Evolutionary conservation across 37 sponge, comb jelly and placozoan genomes (phyloP), one percentile per base, ranked within the genome.

Genomic region (Oopsacas minuta): DNA sequence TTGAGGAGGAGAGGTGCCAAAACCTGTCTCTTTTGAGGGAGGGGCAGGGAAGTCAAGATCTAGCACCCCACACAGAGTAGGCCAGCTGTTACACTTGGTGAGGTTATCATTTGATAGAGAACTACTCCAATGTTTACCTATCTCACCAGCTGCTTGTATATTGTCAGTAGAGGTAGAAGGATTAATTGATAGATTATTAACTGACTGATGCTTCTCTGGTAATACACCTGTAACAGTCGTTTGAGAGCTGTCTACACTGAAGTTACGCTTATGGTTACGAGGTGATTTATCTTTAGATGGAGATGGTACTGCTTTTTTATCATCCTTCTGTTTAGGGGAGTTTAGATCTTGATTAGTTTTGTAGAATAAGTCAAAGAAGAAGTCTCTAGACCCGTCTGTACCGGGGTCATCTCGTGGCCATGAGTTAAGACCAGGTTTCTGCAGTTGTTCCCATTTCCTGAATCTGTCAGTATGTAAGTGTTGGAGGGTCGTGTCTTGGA

Each of bases 31-130:
- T 34, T 61, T 61, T 25, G 75, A n/a, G 28, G 75, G 75, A 17
- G 51, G 17, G 30, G 75, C 20, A 34, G 75, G 30, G 30, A 3
- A 20, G 75, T 61, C 75, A 25, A 61, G 22, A 34, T 61, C 75
- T 34, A 61, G 75, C 32, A 61, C 75, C 75, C 75, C 75, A 34
- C 20, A 61, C 17, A 61, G 75, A 61, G 75, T 32, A 34, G 75
- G 75, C 75, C 75, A 61, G 75, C 75, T 61, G 32, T 61, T 25
- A n/a, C 75, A 61, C 75, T 61, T 61, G 75, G 49, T 42, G 49
- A 42, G 49, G 49, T 61, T 61, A 34, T 61, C 75, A 34, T 3
- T 61, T 25, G 75, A 61, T 25, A 61, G 75, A 12, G 75, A 61
- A 34, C 30, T 61, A 3, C 22, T 61, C 75, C 75, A 61, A 34